phyloP scores from a whole-genome alignment of 2,113 vertebrate genomes.

The Notarius quadriscutis region DNA sequence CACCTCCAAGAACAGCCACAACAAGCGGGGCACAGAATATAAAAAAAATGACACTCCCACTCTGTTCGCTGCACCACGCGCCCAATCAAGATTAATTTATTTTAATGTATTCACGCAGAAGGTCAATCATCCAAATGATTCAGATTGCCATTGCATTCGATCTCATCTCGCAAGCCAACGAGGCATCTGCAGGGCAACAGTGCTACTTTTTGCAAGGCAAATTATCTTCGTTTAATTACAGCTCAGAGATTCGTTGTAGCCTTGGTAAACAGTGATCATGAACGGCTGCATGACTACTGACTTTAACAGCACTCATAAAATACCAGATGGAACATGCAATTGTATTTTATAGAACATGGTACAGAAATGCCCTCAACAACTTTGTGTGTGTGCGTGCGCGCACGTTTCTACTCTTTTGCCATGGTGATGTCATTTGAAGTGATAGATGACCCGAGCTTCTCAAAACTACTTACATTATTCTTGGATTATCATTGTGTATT shows the following conservation, averaged over 20 bases:
- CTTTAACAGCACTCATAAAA: constrained; percentile 44
- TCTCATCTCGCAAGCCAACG: constrained; percentile 70
- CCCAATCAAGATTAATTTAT: constrained; percentile 82
- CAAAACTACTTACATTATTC: not conserved
- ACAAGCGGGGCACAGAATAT: constrained; percentile 70
- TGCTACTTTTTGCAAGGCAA: constrained; percentile 69
- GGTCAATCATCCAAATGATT: constrained; percentile 82
- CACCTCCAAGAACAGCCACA: constrained; percentile 67
- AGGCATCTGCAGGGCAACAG: constrained; percentile 77
- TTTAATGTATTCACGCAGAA: constrained; percentile 81
- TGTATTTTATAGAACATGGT: constrained; percentile 8
- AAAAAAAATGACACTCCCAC: constrained; percentile 64
- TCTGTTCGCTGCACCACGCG: constrained; percentile 72
- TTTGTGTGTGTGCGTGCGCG: not conserved
- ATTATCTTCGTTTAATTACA: constrained; percentile 62
- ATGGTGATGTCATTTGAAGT: not conserved
- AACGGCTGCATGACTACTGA: constrained; percentile 55
- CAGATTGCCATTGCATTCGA: constrained; percentile 75
- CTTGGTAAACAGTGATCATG: constrained; percentile 53
- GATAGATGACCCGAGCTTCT: not conserved
- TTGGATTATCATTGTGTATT: not conserved
- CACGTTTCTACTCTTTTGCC: not conserved
- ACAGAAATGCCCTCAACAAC: not conserved
- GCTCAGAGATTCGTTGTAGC: constrained; percentile 50
- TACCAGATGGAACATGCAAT: not conserved